Evolutionary conservation across 2,113 vertebrate species (phyloP), one percentile per base, ranked within the genome.

Genomic region (Platycercus adscitus): DNA sequence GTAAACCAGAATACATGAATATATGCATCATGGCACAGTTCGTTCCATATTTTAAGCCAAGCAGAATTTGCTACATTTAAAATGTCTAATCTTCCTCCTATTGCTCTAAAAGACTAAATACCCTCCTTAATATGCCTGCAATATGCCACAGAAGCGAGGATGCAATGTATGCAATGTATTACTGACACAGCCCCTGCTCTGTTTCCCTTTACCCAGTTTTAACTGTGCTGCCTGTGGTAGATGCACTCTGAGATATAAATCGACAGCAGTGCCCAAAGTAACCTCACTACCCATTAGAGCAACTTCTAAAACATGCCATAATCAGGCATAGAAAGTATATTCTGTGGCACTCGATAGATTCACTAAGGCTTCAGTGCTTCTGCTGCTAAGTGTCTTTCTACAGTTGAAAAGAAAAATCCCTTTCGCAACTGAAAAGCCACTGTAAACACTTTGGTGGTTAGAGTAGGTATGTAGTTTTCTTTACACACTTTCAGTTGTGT

Each of bases 321-420:
- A 91, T 85, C 68, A 86, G 82, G 46, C 9, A 47, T 44, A 81
- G 82, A 86, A 91, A 83, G 65, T 69, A 31, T 86, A 63, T 76
- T 80, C 53, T 77, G 52, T 63, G 58, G 35, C 68, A 53, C 53
- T 95, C 66, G 77, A 39, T 70, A 70, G 75, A 89, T 53, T 35
- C 64, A 76, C 76, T 71, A 93, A 91, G 44, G 47, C 53, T 91
- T 94, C 86, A 96, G 91, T 96, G 91, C 55, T 86, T 85, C 49
- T 91, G 18, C 46, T 85, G 55, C 24, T 82, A 96, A 91, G 14
- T n/a, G 65, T 60, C 41, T 93, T 86, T 85, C n/a, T 82, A 41
- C 56, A 46, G 53, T 33, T 46, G 25, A 8, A 58, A 82, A 72
- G 29, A 53, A 73, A n/a, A 46, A 7, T 7, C 3, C 17, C 14